Conservation (phyloP, 1,140 invertebrate genomes). For the Drosophila lowei region DNA sequence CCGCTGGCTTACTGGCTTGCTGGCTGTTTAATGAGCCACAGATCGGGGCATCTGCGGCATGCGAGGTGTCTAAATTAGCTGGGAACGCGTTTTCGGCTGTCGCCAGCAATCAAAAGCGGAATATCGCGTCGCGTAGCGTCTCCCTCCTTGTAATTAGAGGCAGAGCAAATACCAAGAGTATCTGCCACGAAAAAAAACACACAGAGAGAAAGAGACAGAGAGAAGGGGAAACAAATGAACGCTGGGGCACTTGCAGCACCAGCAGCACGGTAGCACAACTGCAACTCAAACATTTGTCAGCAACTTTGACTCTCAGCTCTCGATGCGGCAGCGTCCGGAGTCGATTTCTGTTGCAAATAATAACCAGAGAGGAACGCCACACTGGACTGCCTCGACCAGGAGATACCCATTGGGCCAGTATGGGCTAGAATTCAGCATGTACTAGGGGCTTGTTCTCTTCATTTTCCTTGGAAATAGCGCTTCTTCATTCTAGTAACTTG, state of each 20-base stretch:
- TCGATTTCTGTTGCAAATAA: constrained; percentile 58
- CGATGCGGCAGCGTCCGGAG: constrained; percentile 9
- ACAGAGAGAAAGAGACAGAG: neutral
- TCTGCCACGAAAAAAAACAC: neutral
- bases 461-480: too few species aligned
- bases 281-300: constrained; percentile 62
- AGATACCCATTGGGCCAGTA: too few species aligned
- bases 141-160: constrained; percentile 61
- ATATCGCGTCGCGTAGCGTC: constrained; percentile 27
- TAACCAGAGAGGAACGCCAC: constrained; percentile 9
- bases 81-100: constrained; percentile 77
- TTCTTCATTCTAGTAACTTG: too few species aligned
- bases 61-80: constrained; percentile 82
- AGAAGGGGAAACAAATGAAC: neutral
- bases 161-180: constrained; percentile 51
- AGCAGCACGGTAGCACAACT: constrained; percentile 30
- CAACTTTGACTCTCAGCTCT: constrained; percentile 28
- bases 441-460: too few species aligned
- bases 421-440: too few species aligned
- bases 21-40: constrained; percentile 62
- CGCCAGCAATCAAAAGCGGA: constrained; percentile 70
- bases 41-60: constrained; percentile 59
- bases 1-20: constrained; percentile 1
- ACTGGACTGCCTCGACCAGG: too few species aligned
- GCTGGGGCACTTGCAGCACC: constrained; percentile 1